A percentile compares a stretch with the other conserved stretches of the same genome.
These are phyloP conservation scores for Cyrtonyx montezumae DNA, from an alignment of 2,113 vertebrate species.

Conservation along the genomic window DNA sequence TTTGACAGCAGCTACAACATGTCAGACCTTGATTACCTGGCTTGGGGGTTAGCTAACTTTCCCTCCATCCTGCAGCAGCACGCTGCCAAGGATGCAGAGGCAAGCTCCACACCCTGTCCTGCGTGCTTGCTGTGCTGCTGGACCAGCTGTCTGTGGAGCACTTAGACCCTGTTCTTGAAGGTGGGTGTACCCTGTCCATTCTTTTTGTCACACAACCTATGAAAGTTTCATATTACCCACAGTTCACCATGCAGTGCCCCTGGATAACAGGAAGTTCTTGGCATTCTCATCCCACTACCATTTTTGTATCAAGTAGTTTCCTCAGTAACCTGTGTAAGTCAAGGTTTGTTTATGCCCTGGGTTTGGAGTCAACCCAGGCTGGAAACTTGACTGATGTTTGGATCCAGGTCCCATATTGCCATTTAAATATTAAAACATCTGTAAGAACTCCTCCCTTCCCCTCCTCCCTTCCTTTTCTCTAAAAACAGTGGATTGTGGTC, in stretches of 20 bases:
- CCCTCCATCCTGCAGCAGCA: not conserved
- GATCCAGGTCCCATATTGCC: not conserved
- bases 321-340: not conserved
- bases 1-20: not conserved
- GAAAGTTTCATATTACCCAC: not conserved
- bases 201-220: not conserved
- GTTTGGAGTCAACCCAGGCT: not conserved
- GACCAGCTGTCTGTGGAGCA: not conserved
- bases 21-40: not conserved
- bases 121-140: fast-evolving
- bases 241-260: fast-evolving
- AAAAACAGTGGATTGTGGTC: not conserved
- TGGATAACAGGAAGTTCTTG: not conserved
- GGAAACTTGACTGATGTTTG: not conserved
- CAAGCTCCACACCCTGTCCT: not conserved
- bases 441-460: not conserved
- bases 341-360: not conserved
- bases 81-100: not conserved
- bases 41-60: not conserved
- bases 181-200: not conserved
- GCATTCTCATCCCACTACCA: not conserved
- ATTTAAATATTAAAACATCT: not conserved
- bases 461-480: not conserved
- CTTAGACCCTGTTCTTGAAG: not conserved
- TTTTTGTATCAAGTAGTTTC: not conserved